Conservation (phyloP, 2,113 vertebrate genomes). For the Dasyprocta punctata region DNA sequence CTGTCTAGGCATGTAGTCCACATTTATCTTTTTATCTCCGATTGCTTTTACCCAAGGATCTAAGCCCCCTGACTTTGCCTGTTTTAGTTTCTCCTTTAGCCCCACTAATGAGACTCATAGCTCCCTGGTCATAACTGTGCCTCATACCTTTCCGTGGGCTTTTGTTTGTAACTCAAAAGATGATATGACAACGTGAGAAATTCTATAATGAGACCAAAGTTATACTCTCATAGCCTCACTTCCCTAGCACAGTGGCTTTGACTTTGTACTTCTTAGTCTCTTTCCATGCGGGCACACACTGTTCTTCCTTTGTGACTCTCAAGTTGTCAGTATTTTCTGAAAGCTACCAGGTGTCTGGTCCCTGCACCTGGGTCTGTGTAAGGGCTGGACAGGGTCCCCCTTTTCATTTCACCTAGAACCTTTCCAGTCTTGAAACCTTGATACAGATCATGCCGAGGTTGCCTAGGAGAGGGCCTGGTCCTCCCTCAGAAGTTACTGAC, state of each 20-base stretch:
- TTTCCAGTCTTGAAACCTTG: not conserved
- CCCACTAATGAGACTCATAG: not conserved
- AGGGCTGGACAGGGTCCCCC: not conserved
- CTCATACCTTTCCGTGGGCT: not conserved
- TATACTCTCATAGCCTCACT: not conserved
- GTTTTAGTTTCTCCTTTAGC: not conserved
- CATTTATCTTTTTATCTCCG: not conserved
- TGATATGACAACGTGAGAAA: not conserved
- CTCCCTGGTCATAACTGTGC: not conserved
- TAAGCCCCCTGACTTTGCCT: not conserved
- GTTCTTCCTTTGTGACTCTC: not conserved
- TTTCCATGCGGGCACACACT: not conserved
- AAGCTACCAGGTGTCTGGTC: not conserved
- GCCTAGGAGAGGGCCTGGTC: not conserved
- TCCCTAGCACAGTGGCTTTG: not conserved
- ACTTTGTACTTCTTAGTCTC: not conserved
- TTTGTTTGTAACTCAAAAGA: slow-evolving; percentile 8
- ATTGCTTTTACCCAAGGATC: not conserved
- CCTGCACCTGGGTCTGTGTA: not conserved
- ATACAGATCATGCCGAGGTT: not conserved
- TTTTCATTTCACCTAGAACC: not conserved
- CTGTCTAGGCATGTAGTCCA: fast-evolving
- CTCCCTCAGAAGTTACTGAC: not conserved
- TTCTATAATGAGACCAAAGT: not conserved
- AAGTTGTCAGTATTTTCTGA: not conserved